Evolutionary conservation across 2,113 vertebrate species (phyloP).

Genomic region (Ictalurus punctatus): DNA sequence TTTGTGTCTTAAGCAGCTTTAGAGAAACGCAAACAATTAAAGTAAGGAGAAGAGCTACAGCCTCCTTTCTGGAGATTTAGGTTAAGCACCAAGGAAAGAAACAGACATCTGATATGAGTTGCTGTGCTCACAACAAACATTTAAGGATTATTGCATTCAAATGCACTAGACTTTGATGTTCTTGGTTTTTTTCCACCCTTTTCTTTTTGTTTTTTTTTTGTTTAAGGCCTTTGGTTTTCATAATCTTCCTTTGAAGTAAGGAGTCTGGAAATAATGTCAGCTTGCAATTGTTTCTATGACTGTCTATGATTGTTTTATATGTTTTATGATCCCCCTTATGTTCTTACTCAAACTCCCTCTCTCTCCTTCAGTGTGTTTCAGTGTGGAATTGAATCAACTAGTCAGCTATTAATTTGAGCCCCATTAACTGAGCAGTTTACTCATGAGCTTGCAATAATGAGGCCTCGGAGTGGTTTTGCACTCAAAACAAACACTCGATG

Average conservation of each 20-base stretch:
- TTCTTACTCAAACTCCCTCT: conserved; percentile 20
- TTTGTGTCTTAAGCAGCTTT: conserved; percentile 40
- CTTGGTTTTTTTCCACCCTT: conserved; percentile 55
- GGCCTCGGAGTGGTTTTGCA: conserved; percentile 47
- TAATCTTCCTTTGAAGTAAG: conserved; percentile 77
- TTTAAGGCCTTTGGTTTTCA: conserved; percentile 69
- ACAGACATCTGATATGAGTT: conserved; percentile 67
- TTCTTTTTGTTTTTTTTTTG: conserved; percentile 64
- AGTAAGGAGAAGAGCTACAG: conserved; percentile 20
- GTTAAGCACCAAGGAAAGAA: conserved; percentile 41
- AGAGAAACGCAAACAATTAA: conserved; percentile 28
- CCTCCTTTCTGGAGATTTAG: conserved; percentile 27
- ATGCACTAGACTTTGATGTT: conserved; percentile 73
- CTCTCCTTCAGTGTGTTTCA: not conserved
- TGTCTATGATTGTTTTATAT: conserved; percentile 52
- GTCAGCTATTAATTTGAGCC: conserved; percentile 63
- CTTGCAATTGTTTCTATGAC: conserved; percentile 63
- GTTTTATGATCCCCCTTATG: conserved; percentile 46
- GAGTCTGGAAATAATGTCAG: conserved; percentile 74
- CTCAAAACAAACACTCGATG: not conserved
- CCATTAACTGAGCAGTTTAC: conserved; percentile 63
- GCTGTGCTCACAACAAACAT: conserved; percentile 72
- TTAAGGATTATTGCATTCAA: conserved; percentile 75
- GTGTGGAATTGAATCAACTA: conserved; percentile 64
- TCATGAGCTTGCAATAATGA: conserved; percentile 62